These are phyloP conservation scores for Atta cephalotes DNA, from an alignment of 1,140 invertebrate genomes.

Conservation along the genomic window DNA sequence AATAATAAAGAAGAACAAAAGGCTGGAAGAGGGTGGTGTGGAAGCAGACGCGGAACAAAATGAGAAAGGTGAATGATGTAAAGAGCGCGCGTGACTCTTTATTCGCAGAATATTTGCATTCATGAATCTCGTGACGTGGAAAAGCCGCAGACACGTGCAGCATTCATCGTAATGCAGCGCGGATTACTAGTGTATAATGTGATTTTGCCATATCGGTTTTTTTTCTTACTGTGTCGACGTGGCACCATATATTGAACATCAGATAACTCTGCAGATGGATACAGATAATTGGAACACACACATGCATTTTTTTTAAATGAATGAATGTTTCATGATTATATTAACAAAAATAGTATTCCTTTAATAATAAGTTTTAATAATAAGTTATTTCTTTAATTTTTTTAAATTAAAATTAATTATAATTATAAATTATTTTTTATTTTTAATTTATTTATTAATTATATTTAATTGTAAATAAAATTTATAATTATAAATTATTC, in stretches of 20 bases:
- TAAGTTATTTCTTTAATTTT: background rate
- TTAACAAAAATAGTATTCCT: background rate
- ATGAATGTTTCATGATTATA: background rate
- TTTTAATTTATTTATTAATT: background rate
- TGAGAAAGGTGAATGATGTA: conserved; percentile 55
- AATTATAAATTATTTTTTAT: background rate
- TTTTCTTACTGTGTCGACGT: conserved; percentile 7
- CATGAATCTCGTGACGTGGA: conserved; percentile 48
- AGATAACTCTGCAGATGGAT: background rate
- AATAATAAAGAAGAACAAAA: conserved; percentile 26
- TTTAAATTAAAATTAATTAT: background rate
- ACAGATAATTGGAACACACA: background rate
- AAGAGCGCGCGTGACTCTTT: conserved; percentile 59
- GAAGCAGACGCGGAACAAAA: conserved; percentile 4
- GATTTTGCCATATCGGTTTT: conserved; percentile 45
- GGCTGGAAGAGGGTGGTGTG: background rate
- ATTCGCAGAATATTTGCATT: conserved; percentile 42
- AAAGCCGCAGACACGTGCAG: conserved; percentile 50
- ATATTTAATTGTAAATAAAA: background rate
- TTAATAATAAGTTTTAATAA: too few species aligned
- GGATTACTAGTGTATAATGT: conserved; percentile 46
- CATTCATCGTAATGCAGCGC: conserved; percentile 46
- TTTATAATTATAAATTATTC: background rate
- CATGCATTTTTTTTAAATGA: background rate
- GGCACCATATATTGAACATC: conserved; percentile 40